Base-by-base conservation (phyloP, 2,113 vertebrate species). In the Chroicocephalus ridibundus region DNA sequence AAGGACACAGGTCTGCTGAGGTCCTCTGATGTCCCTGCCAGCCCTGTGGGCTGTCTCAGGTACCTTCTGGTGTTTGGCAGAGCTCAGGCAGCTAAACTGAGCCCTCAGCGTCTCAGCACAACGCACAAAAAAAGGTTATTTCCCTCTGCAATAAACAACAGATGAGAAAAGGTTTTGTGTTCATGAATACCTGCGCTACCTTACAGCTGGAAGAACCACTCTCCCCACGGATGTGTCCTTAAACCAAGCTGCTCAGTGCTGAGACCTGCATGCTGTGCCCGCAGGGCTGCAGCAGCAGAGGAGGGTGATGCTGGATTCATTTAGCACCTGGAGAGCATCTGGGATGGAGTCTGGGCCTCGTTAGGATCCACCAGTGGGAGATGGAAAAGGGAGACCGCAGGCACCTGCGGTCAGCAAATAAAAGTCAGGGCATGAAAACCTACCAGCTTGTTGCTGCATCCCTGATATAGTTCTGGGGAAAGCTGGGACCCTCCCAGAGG, bases 401-500 rank as follows among this genome's bases (percentile, higher is more conserved):
- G 13, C 40, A 61, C 5, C 46, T 74, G 75, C 54, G 49, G 42
- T 10, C n/a, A 72, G 78, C 42, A 72, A 60, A 40, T 68, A 57
- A 82, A 86, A 24, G 44, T 49, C 14, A 40, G 1, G 1, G 46
- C 25, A 84, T 29, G 20, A 22, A 84, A 66, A 11, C 2, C 3
- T 0, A 36, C 15, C 0, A 85, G 17, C 10, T 80, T n/a, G 7
- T 11, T 74, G 27, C 12, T 34, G 34, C 3, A 11, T 66, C 2
- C 4, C 12, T 71, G 49, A 1, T 46, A 17, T 62, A 69, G 15
- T 1, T 26, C 26, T 22, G 16, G 24, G 13, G 31, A 13, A 24
- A 74, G 72, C 21, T 62, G 20, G 4, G 11, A 21, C 1, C 3
- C 3, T 58, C 7, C 5, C 2, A 38, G 26, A 32, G 10, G 3